Percentiles rank a stretch among this genome's conserved stretches.
These are phyloP conservation scores for Dreissena polymorpha DNA, from an alignment of 1,140 invertebrate genomes.

Conservation along the genomic window DNA sequence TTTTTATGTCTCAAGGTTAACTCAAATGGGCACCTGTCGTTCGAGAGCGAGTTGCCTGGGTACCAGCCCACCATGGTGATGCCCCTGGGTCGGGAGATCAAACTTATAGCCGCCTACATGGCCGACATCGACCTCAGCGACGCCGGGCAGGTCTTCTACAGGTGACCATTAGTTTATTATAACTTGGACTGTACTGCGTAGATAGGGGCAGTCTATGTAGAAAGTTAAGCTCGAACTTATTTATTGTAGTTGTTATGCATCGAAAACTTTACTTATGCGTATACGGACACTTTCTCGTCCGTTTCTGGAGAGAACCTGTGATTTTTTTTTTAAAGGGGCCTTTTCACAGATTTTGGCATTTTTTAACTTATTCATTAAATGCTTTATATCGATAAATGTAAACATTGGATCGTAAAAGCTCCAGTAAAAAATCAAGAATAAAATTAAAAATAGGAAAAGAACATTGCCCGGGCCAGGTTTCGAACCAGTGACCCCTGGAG, in stretches of 20 bases:
- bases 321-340: no score
- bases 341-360: no score
- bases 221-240: not conserved
- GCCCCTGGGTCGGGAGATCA: conserved; percentile 91
- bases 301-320: no score
- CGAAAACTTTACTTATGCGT: not conserved
- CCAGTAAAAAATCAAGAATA: no score
- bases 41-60: conserved; percentile 88
- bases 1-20: conserved; percentile 86
- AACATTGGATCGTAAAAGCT: no score
- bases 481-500: no score
- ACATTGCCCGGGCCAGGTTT: no score
- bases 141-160: conserved; percentile 88
- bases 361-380: no score
- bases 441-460: no score
- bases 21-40: conserved; percentile 93
- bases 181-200: not conserved
- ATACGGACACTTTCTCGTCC: no score
- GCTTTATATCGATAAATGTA: no score
- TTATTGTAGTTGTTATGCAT: not conserved
- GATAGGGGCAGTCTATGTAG: not conserved
- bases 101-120: conserved; percentile 94
- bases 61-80: conserved; percentile 80
- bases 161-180: conserved; percentile 75
- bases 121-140: conserved; percentile 92